Conservation (phyloP, 2,113 vertebrate genomes). For the Periophthalmus modestus region DNA sequence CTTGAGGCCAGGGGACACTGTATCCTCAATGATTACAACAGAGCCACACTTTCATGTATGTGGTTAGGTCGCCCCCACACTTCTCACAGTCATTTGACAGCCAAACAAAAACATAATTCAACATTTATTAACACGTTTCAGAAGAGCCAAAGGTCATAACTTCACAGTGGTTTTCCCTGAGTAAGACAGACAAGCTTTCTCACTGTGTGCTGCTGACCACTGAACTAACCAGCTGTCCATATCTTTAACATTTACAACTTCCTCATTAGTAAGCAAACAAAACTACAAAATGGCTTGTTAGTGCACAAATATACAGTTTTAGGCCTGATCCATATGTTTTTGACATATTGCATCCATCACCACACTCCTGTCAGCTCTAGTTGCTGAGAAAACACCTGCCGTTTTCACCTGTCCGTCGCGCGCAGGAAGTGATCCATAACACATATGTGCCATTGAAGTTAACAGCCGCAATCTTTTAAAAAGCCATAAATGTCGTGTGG, state of each 20-base stretch:
- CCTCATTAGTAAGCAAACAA: background rate
- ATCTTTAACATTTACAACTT: conserved; percentile 5
- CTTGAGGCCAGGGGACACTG: conserved; percentile 12
- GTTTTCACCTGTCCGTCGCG: conserved; percentile 44
- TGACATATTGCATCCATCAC: background rate
- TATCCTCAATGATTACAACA: background rate
- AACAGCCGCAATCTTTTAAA: background rate
- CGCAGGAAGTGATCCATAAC: background rate
- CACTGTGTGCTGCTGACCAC: background rate
- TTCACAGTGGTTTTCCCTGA: conserved; percentile 7
- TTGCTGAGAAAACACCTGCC: conserved; percentile 37
- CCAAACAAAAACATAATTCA: background rate
- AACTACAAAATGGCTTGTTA: background rate
- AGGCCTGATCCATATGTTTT: background rate
- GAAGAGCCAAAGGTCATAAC: background rate
- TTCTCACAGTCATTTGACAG: background rate
- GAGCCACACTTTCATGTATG: background rate
- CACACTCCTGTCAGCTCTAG: background rate
- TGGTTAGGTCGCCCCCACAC: background rate
- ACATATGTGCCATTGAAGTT: background rate
- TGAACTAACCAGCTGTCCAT: conserved; percentile 15
- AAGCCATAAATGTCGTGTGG: background rate
- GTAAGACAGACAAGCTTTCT: background rate
- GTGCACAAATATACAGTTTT: background rate
- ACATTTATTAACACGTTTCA: background rate